Conservation (phyloP, 2,888 invertebrate species). For the Chloromyia formosa region DNA sequence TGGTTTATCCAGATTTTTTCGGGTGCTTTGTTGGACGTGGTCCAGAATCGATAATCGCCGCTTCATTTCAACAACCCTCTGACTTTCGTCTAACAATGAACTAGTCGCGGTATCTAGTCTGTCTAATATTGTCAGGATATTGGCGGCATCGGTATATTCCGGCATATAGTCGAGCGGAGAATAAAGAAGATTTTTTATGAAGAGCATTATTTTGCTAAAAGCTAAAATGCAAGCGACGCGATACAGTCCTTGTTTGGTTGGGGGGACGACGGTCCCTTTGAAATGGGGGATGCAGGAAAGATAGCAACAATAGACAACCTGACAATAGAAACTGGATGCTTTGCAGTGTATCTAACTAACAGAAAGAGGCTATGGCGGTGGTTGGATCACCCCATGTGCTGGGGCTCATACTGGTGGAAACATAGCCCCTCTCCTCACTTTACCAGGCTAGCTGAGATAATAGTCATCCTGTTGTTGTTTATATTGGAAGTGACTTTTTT, state of each 20-base stretch:
- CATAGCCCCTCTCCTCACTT: neutral
- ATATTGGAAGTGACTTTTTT: conserved; percentile 43
- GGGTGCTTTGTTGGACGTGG: neutral
- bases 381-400: neutral
- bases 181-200: conserved; percentile 18
- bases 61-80: neutral
- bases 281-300: neutral
- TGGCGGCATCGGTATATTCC: too few relatives aligned
- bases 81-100: conserved; percentile 1
- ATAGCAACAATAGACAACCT: conserved; percentile 24
- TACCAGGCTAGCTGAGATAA: neutral
- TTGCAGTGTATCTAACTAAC: neutral
- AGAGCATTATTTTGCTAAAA: too few relatives aligned
- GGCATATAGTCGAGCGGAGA: neutral
- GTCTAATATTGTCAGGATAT: neutral
- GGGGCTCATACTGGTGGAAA: neutral
- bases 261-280: too few relatives aligned
- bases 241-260: too few relatives aligned
- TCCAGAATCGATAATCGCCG: conserved; percentile 39
- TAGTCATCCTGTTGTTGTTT: conserved; percentile 37
- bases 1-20: conserved; percentile 26
- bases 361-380: neutral
- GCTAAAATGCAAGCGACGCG: too few relatives aligned
- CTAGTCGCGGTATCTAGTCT: neutral
- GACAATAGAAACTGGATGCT: conserved; percentile 33